A percentile compares a stretch with the other conserved stretches of the same genome.
These are phyloP conservation scores for Gisinianus flammeolus DNA, from an alignment of 2,888 invertebrate species.

Conservation along the genomic window DNA sequence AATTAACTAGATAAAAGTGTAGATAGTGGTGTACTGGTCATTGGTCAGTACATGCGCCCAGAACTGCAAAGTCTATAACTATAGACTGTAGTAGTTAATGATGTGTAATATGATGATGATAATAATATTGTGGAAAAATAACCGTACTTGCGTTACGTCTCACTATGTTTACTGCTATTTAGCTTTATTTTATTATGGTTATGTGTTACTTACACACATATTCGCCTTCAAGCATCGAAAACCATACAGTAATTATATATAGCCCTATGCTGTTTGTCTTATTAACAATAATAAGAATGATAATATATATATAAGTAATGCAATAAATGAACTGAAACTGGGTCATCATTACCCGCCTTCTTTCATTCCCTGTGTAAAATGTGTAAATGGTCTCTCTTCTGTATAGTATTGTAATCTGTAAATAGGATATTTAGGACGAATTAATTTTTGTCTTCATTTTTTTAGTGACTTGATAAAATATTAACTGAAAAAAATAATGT, in stretches of 20 bases:
- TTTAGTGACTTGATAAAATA: not conserved
- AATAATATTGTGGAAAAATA: constrained; percentile 10
- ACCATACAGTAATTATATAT: not conserved
- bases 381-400: no score
- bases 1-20: no score
- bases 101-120: not conserved
- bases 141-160: constrained; percentile 14
- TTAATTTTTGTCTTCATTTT: not conserved
- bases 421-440: not conserved
- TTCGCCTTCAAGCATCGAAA: not conserved
- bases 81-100: not conserved
- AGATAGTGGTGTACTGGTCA: no score
- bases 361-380: not conserved
- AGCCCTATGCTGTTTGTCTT: not conserved
- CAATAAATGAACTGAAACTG: constrained; percentile 14
- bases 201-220: not conserved
- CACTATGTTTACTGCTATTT: constrained; percentile 10
- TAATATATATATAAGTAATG: not conserved
- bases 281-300: not conserved
- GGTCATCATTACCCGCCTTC: constrained; percentile 27
- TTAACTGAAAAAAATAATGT: not conserved
- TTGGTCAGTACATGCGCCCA: no score
- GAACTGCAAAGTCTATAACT: not conserved
- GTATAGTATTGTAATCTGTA: not conserved
- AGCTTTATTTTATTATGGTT: constrained; percentile 2